Conservation (phyloP, 2,888 invertebrate genomes). For the Netelia inedita region DNA sequence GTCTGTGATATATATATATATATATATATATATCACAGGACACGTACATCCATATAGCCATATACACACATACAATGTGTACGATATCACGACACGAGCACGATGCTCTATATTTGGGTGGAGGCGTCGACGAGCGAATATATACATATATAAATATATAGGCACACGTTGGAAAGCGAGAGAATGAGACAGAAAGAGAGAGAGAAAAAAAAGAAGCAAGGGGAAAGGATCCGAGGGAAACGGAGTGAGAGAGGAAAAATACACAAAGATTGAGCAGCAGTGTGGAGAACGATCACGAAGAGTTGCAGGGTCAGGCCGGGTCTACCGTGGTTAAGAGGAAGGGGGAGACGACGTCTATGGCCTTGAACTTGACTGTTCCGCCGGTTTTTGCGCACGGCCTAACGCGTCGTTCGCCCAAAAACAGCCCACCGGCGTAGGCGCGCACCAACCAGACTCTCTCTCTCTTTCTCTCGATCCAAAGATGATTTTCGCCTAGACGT, state of each 20-base stretch:
- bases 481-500: background rate
- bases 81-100: background rate
- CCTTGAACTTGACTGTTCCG: constrained; percentile 83
- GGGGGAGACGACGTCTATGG: constrained; percentile 70
- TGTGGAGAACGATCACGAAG: constrained; percentile 36
- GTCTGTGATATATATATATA: background rate
- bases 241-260: constrained; percentile 25
- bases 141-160: constrained; percentile 41
- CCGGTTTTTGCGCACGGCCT: constrained; percentile 77
- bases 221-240: constrained; percentile 15
- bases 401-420: constrained; percentile 76
- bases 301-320: constrained; percentile 55
- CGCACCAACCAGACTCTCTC: constrained; percentile 18
- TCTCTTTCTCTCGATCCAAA: background rate
- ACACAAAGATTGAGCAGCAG: constrained; percentile 31
- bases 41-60: background rate
- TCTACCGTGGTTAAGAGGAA: constrained; percentile 43
- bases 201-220: constrained; percentile 3
- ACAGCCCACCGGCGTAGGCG: constrained; percentile 78
- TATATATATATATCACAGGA: background rate
- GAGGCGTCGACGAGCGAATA: constrained; percentile 51
- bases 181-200: constrained; percentile 12
- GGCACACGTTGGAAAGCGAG: constrained; percentile 1
- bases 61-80: background rate
- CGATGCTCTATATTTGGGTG: constrained; percentile 67